Conservation (phyloP, 1,140 invertebrate species). For the Drosophila kanapiae region DNA sequence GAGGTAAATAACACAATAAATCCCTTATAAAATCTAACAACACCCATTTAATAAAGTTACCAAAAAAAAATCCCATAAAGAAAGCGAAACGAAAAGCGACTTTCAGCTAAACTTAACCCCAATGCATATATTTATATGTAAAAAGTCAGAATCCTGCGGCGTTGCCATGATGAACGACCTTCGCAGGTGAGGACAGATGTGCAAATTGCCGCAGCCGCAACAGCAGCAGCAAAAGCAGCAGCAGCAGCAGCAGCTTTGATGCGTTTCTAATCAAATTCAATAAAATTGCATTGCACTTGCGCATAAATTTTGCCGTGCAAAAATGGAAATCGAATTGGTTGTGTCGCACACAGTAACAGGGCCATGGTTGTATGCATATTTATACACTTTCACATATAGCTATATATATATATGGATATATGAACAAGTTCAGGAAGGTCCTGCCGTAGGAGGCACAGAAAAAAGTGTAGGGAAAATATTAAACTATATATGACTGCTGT, state of each 20-base stretch:
- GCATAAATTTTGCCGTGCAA: conserved; percentile 43
- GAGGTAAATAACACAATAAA: neutral
- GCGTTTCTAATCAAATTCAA: conserved; percentile 53
- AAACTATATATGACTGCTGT: neutral
- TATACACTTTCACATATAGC: conserved; percentile 16
- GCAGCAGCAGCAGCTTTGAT: conserved; percentile 32
- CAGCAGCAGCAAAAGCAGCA: neutral
- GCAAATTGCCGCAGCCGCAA: conserved; percentile 17
- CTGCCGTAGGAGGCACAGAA: neutral
- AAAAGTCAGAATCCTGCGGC: neutral
- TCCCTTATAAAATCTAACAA: neutral
- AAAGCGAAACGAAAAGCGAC: neutral
- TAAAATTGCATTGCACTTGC: conserved; percentile 52
- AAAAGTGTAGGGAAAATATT: neutral
- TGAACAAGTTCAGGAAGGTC: conserved; percentile 20
- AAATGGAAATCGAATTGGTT: conserved; percentile 50
- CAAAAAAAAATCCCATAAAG: neutral
- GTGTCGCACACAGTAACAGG: conserved; percentile 8
- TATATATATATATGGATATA: neutral
- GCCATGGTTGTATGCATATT: conserved; percentile 33
- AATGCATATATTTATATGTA: conserved; percentile 12
- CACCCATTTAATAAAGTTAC: neutral
- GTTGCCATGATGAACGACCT: conserved; percentile 31
- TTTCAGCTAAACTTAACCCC: conserved; percentile 14
- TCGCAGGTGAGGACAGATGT: conserved; percentile 19